phyloP scores from a whole-genome alignment of 2,888 invertebrate species.

The Strigamia maritima region DNA sequence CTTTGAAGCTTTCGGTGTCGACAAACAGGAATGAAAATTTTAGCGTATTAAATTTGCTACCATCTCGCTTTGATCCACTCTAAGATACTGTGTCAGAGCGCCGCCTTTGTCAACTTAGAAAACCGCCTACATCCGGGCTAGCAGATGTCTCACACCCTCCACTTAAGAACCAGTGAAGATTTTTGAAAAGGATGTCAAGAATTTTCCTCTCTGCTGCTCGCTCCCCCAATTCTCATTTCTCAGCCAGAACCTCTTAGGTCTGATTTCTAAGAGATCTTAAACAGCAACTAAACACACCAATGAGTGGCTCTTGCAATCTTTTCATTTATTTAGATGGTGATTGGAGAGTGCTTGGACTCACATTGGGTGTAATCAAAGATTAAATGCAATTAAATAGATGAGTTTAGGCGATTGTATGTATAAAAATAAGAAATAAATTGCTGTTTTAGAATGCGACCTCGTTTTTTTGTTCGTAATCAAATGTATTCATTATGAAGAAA shows the following conservation, averaged over 20 bases:
- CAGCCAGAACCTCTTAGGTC: slow-evolving; percentile 26
- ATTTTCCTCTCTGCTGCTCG: neutral
- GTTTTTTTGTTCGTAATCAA: too few relatives aligned
- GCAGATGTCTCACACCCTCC: slow-evolving; percentile 26
- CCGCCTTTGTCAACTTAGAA: slow-evolving; percentile 29
- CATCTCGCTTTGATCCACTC: slow-evolving; percentile 17
- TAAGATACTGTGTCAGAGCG: slow-evolving; percentile 23
- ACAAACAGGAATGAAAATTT: slow-evolving; percentile 1
- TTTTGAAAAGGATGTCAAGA: slow-evolving; percentile 31
- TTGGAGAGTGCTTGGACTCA: neutral
- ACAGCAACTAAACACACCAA: slow-evolving; percentile 15
- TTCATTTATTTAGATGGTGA: slow-evolving; percentile 27
- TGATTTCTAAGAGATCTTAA: slow-evolving; percentile 17
- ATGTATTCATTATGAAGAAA: too few relatives aligned
- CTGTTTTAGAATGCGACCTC: too few relatives aligned
- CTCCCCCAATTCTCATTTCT: neutral
- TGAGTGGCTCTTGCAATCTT: slow-evolving; percentile 1
- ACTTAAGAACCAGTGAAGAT: slow-evolving; percentile 6
- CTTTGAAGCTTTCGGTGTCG: neutral
- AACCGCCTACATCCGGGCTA: slow-evolving; percentile 30
- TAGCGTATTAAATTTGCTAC: neutral
- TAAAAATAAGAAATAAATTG: too few relatives aligned
- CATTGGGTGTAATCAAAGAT: neutral
- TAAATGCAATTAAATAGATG: neutral
- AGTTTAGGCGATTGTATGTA: neutral